Evolutionary conservation across 1,140 invertebrate genomes (phyloP).

Genomic region (Trichogramma pretiosum): DNA sequence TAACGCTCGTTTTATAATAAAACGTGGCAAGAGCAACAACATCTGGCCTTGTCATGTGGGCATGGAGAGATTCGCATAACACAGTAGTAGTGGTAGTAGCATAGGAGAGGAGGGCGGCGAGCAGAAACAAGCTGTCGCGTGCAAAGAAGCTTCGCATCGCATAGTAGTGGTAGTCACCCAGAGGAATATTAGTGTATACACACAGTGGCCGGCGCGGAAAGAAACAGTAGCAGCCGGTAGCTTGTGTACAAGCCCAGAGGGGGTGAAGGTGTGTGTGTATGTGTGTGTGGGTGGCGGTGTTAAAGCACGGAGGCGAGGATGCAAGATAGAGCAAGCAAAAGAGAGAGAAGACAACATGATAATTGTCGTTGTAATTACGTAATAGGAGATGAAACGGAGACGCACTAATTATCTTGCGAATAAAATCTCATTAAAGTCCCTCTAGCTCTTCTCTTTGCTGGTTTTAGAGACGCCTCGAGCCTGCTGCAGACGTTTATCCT

Average conservation of each 20-base stretch:
- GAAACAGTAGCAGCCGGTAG: too few relatives aligned
- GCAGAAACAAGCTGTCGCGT: neutral
- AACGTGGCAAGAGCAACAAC: too few relatives aligned
- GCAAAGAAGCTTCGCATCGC: constrained; percentile 1
- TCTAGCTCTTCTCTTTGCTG: too few relatives aligned
- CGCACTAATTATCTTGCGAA: constrained; percentile 37
- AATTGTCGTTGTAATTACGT: constrained; percentile 36
- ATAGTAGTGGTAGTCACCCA: too few relatives aligned
- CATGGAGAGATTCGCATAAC: too few relatives aligned
- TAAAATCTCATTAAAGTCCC: constrained; percentile 39
- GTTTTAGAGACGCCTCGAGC: constrained; percentile 31
- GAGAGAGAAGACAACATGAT: constrained; percentile 22
- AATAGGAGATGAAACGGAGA: constrained; percentile 28
- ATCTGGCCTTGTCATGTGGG: too few relatives aligned
- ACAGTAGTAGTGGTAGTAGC: neutral
- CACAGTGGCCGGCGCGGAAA: too few relatives aligned
- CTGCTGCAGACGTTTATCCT: constrained; percentile 25
- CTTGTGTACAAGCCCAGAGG: too few relatives aligned
- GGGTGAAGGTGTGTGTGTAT: too few relatives aligned
- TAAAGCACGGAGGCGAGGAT: constrained; percentile 1
- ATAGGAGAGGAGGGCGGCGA: neutral
- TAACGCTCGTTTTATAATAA: too few relatives aligned
- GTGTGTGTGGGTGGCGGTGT: constrained; percentile 12
- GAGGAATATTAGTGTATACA: too few relatives aligned
- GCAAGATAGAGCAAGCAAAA: neutral